These are phyloP conservation scores for Alethe castanea DNA, from an alignment of 2,113 vertebrate genomes.

Conservation along the genomic window DNA sequence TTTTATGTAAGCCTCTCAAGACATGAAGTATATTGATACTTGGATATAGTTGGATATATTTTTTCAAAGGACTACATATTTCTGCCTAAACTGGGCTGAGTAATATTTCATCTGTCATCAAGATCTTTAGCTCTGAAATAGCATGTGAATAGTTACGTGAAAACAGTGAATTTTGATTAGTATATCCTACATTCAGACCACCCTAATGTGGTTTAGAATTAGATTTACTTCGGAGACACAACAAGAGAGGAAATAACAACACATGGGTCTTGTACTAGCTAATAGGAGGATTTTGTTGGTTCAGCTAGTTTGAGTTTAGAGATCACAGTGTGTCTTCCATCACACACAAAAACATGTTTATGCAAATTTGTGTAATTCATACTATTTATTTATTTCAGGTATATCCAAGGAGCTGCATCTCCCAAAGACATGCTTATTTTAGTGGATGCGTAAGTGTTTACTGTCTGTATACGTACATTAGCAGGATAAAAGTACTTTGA, in stretches of 20 bases:
- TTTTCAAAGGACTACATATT: background rate
- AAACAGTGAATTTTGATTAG: background rate
- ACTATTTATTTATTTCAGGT: constrained; percentile 78
- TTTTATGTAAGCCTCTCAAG: background rate
- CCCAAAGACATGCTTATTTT: constrained; percentile 99
- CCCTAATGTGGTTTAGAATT: background rate
- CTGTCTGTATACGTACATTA: constrained; percentile 1
- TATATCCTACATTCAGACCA: background rate
- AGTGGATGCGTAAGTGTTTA: constrained; percentile 92
- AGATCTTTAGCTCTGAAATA: background rate
- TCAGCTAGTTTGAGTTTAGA: background rate
- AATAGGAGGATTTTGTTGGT: background rate
- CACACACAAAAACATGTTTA: background rate
- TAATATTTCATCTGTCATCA: background rate
- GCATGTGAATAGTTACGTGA: background rate
- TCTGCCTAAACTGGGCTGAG: background rate
- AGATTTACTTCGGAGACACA: background rate
- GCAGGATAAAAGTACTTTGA: background rate
- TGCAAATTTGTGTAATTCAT: background rate
- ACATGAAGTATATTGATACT: background rate
- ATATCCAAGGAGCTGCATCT: constrained; percentile 97
- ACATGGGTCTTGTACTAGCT: background rate
- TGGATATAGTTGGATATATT: background rate
- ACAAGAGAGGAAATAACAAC: background rate
- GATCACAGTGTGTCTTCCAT: background rate